A percentile compares a stretch with the other conserved stretches of the same genome.
phyloP scores from a whole-genome alignment of 2,888 invertebrate species.

The Zaprionus lineosus region DNA sequence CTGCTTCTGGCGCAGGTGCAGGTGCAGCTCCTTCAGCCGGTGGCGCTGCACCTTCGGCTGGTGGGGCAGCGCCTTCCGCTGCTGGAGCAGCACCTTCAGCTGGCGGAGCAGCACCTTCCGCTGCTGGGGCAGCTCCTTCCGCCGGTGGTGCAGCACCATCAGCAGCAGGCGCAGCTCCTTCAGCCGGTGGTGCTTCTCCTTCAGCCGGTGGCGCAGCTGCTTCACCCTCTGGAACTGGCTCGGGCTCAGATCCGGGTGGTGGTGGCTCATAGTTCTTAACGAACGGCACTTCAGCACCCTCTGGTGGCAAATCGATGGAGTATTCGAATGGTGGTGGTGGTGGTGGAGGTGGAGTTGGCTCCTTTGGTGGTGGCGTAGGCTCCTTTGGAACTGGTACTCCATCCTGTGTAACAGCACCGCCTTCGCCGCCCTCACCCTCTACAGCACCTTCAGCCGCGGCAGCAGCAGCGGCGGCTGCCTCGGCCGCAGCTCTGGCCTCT shows the following conservation, averaged over 20 bases:
- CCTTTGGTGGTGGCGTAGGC: slow-evolving; percentile 80
- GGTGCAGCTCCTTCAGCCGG: slow-evolving; percentile 74
- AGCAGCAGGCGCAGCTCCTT: slow-evolving; percentile 75
- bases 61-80: slow-evolving; percentile 53
- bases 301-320: slow-evolving; percentile 82
- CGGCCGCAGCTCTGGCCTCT: slow-evolving; percentile 78
- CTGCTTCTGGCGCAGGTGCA: slow-evolving; percentile 76
- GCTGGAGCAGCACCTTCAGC: slow-evolving; percentile 60
- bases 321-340: slow-evolving; percentile 83
- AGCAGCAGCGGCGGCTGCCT: slow-evolving; percentile 71
- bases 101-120: slow-evolving; percentile 57
- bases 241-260: slow-evolving; percentile 81
- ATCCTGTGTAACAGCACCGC: slow-evolving; percentile 32
- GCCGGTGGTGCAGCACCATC: slow-evolving; percentile 76
- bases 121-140: slow-evolving; percentile 61
- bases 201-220: slow-evolving; percentile 78
- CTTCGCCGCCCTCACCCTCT: slow-evolving; percentile 60
- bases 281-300: slow-evolving; percentile 83
- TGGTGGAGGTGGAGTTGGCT: slow-evolving; percentile 82
- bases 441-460: slow-evolving; percentile 72
- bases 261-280: slow-evolving; percentile 83
- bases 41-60: slow-evolving; percentile 52
- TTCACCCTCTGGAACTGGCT: slow-evolving; percentile 73
- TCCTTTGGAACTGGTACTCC: slow-evolving; percentile 64
- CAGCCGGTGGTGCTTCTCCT: slow-evolving; percentile 77